Evolutionary conservation across 2,888 invertebrate genomes (phyloP), one percentile per base, ranked within the genome.

Genomic region (Tetragonisca angustula): DNA sequence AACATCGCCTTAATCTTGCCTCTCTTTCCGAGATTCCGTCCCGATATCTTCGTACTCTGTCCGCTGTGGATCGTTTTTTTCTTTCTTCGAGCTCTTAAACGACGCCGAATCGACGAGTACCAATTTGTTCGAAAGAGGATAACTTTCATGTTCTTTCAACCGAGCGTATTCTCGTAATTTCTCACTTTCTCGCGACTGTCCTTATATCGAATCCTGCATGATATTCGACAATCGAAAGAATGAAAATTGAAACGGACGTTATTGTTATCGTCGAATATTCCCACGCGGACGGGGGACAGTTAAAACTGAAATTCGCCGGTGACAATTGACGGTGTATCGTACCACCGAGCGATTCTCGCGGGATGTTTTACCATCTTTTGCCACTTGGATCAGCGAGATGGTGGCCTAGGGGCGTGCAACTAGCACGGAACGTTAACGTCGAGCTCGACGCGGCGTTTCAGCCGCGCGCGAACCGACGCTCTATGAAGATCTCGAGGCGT

Each of bases 401-500:
- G 0, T 43, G 9, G 74, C 80, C 75, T 0, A 32, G 50, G n/a
- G 49, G 56, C 61, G 17, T 32, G 49, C 24, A 56, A n/a, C 49
- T n/a, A 54, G 24, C 32, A 19, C 17, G 70, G 59, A 43, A 24
- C 65, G 70, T 67, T 65, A 80, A 32, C 67, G 56, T 65, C 50
- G 32, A 49, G 50, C 54, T 71, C 73, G 69, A 59, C 77, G 61
- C 77, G 24, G 78, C 69, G 76, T 84, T 87, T 73, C 72, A 49
- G 75, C 74, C 84, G 73, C 79, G 65, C 59, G 65, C 62, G 73
- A 74, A 75, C 54, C 69, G 84, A 84, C 87, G 88, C 59, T 84
- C 90, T 86, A 87, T 87, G 90, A 91, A 90, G 89, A 89, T 92
- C 93, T 92, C 90, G 76, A 76, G 90, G 91, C 89, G 83, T 84